Conservation (phyloP, 2,797 vertebrate genomes). For the Falco naumanni region DNA sequence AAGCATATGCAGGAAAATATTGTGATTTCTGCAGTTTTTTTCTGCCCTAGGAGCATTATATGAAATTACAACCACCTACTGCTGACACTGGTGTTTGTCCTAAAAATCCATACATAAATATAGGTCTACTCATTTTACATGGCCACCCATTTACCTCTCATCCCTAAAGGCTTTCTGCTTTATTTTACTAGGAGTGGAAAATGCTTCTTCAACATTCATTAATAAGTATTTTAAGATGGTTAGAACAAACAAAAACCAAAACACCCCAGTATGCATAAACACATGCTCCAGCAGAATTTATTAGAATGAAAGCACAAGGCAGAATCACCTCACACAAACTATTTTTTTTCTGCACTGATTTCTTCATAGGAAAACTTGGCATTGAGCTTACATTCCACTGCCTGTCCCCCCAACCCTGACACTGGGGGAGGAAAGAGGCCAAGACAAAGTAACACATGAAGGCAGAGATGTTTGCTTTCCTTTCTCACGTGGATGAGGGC, state of each 20-base stretch:
- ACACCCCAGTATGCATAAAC: not conserved
- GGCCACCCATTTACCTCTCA: not conserved
- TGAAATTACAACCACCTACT: slow-evolving; percentile 18
- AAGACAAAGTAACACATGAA: not conserved
- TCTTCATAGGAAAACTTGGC: not conserved
- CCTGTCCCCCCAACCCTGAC: not conserved
- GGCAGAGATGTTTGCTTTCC: not conserved
- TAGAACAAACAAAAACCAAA: slow-evolving; percentile 18
- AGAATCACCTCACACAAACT: not conserved
- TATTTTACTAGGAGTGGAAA: not conserved
- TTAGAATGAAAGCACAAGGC: slow-evolving; percentile 1
- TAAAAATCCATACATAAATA: slow-evolving; percentile 23
- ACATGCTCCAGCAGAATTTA: not conserved
- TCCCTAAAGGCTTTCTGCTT: slow-evolving; percentile 21
- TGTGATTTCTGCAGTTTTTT: not conserved
- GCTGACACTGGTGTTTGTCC: not conserved
- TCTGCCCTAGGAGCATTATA: not conserved
- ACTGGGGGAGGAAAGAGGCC: not conserved
- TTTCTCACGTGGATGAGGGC: not conserved
- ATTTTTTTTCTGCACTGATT: not conserved
- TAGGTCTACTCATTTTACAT: not conserved
- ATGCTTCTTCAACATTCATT: not conserved
- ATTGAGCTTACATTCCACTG: not conserved
- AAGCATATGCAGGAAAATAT: not conserved
- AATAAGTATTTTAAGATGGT: not conserved